Percentiles rank a stretch among this genome's conserved stretches.
These are phyloP conservation scores for Myotis vivesi DNA, from an alignment of 2,797 vertebrate species.

Conservation along the genomic window DNA sequence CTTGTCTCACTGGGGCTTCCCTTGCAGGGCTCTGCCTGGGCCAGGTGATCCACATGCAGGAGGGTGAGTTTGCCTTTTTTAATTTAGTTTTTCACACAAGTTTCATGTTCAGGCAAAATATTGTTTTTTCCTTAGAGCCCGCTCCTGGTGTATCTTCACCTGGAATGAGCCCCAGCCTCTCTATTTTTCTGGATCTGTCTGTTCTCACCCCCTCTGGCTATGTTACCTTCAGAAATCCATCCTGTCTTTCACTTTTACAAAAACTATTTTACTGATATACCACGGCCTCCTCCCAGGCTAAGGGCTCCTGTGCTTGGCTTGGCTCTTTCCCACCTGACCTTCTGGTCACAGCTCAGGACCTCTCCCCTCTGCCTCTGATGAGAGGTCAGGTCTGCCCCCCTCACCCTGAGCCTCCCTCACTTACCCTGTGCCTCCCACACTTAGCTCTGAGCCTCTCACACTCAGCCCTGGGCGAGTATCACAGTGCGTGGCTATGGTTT, in stretches of 20 bases:
- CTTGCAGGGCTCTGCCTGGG: constrained; percentile 58
- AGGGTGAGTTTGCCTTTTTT: constrained; percentile 1
- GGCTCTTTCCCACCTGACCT: accelerated
- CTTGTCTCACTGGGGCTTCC: background rate
- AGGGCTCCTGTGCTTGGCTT: background rate
- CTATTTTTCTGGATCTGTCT: too few relatives aligned
- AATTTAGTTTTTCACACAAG: background rate
- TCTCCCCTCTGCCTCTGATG: background rate
- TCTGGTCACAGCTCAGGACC: accelerated
- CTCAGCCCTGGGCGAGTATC: too few relatives aligned
- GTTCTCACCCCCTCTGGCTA: accelerated
- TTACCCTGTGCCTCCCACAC: accelerated
- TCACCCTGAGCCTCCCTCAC: background rate
- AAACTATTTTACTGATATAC: accelerated
- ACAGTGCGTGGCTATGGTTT: too few relatives aligned
- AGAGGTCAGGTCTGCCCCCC: accelerated
- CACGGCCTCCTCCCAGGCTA: accelerated
- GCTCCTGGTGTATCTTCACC: too few relatives aligned
- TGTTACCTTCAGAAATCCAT: accelerated
- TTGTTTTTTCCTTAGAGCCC: too few relatives aligned
- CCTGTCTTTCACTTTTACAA: background rate
- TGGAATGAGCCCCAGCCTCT: too few relatives aligned
- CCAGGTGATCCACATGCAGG: accelerated
- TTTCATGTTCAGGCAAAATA: background rate
- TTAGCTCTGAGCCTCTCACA: background rate